Base-by-base conservation (phyloP, 2,888 invertebrate species). In the Catocala sponsa region DNA sequence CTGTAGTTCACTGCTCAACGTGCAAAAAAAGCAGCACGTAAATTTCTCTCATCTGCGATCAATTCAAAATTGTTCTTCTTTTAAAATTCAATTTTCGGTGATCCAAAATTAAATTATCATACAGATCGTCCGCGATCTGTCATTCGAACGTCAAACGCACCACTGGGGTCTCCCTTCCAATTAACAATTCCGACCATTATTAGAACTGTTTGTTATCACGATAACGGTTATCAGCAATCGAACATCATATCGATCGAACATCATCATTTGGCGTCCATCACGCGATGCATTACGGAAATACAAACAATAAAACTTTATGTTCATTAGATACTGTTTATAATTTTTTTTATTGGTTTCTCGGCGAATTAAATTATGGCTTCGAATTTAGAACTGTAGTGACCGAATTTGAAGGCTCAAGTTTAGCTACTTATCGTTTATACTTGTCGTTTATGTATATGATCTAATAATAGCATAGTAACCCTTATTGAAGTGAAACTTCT, bases 151-250 rank as follows among this genome's bases (percentile, higher is more conserved):
- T 49, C 49, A 35, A 48, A 48, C 50, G 25, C 55, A 44, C 35
- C 53, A 76, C 76, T 78, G 69, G 54, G 46, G 44, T 25, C 51
- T 44, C 41, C 47, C 10, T 32, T 44, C 59, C 60, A 71, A 68
- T 71, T 65, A 71, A 64, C 49, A 25, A 46, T 50, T 53, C 48
- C 54, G 61, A 63, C 68, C 61, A 63, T 44, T 76, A 75, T 78
- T 79, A 72, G 69, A 74, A 81, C 65, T 69, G 80, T 74, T 80
- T 82, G 81, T 79, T 79, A 82, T 81, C 81, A 79, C 79, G 81
- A 82, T 84, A 79, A 77, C 70, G 57, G 76, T 71, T 83, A 84
- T 81, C 81, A 78, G 72, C 58, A 63, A 75, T 78, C 25, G 1
- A 75, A 70, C 65, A 64, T 64, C 61, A 65, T 66, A 80, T 86